Conservation (phyloP, 2,888 invertebrate species). For the Eupithecia centaureata region DNA sequence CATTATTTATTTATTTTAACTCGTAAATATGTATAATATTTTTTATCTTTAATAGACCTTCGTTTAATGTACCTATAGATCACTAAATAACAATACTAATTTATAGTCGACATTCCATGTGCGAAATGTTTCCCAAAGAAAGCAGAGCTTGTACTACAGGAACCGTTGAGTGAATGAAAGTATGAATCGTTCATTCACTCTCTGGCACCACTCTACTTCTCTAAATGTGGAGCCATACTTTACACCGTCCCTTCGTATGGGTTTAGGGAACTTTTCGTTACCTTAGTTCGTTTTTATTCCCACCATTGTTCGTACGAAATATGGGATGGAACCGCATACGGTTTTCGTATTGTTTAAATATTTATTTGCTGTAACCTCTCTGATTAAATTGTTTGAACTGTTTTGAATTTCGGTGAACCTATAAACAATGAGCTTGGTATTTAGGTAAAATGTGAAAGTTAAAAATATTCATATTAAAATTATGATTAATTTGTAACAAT, state of each 20-base stretch:
- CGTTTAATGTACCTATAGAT: no score
- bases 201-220: constrained; percentile 7
- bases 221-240: constrained; percentile 42
- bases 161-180: not conserved
- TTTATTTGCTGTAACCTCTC: constrained; percentile 31
- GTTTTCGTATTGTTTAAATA: constrained; percentile 33
- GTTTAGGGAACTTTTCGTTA: constrained; percentile 44
- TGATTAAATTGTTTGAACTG: constrained; percentile 5
- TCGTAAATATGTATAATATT: no score
- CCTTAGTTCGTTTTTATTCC: constrained; percentile 46
- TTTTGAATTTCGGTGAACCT: constrained; percentile 6
- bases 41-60: no score
- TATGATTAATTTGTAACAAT: no score
- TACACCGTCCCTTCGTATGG: constrained; percentile 40
- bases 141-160: no score
- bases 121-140: no score
- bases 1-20: no score
- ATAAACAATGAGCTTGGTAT: not conserved
- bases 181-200: not conserved
- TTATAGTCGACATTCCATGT: no score
- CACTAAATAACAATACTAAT: no score
- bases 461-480: no score
- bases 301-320: constrained; percentile 41
- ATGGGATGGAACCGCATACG: constrained; percentile 35
- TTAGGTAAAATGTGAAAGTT: not conserved